phyloP scores from a whole-genome alignment of 1,140 invertebrate genomes.

The Bombus ignitus region DNA sequence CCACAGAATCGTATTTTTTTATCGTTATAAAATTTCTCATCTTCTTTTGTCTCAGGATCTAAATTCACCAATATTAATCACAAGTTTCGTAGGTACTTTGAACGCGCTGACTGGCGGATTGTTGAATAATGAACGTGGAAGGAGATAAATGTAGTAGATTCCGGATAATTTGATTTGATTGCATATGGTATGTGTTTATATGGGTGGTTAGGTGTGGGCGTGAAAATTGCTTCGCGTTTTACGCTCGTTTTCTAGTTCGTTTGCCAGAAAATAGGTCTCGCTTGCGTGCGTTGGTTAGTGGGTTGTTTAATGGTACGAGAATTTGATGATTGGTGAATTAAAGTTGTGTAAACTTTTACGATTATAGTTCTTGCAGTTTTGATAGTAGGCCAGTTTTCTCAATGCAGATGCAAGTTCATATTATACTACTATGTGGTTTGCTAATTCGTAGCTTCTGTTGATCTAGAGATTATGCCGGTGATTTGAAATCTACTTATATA shows the following conservation, averaged over 20 bases:
- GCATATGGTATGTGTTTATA: neutral
- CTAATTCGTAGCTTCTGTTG: neutral
- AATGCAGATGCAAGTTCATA: neutral
- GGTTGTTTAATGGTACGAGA: conserved; percentile 8
- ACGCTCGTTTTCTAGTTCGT: conserved; percentile 27
- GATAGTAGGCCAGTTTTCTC: neutral
- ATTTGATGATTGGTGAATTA: neutral
- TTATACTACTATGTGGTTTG: neutral
- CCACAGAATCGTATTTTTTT: neutral
- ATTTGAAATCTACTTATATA: no score
- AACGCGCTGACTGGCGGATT: neutral
- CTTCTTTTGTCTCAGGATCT: neutral
- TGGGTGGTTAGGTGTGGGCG: neutral
- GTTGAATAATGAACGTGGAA: neutral
- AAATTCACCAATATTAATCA: no score
- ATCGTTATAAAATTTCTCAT: no score
- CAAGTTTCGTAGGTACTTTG: neutral
- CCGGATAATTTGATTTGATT: conserved; percentile 22
- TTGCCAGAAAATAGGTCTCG: conserved; percentile 6
- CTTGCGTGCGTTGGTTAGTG: neutral
- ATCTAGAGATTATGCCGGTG: no score
- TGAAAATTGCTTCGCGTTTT: conserved; percentile 27
- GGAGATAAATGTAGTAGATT: neutral
- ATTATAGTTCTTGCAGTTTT: neutral
- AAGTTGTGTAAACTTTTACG: conserved; percentile 12